These are phyloP conservation scores for Acholoe squamosa DNA, from an alignment of 2,888 invertebrate species.

Conservation along the genomic window DNA sequence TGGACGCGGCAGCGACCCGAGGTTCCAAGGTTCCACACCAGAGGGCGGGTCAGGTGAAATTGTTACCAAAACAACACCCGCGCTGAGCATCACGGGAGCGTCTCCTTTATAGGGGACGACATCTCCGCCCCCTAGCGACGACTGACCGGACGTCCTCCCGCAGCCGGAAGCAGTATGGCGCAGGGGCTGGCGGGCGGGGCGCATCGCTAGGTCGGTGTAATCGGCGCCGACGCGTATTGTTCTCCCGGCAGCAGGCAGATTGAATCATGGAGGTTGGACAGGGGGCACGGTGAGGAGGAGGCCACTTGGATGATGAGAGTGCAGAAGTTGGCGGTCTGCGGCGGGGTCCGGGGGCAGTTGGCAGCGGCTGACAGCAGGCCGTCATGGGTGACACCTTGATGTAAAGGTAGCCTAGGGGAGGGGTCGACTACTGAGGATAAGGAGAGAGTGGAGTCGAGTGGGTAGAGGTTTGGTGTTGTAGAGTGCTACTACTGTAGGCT, in stretches of 20 bases:
- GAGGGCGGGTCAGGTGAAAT: conserved; percentile 39
- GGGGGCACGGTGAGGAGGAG: neutral
- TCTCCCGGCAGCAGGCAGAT: conserved; percentile 8
- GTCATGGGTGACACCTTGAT: conserved; percentile 43
- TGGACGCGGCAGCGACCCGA: neutral
- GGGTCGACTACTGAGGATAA: neutral
- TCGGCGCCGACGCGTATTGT: conserved; percentile 17
- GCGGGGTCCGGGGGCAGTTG: neutral
- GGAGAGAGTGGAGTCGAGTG: neutral
- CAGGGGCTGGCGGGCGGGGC: neutral
- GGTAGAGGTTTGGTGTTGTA: no score
- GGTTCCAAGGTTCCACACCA: conserved; percentile 24
- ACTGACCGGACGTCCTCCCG: neutral
- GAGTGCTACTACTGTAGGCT: no score
- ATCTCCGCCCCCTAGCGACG: neutral
- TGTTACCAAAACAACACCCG: neutral
- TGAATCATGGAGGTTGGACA: conserved; percentile 19
- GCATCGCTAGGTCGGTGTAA: neutral
- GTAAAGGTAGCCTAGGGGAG: conserved; percentile 23
- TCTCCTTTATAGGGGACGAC: neutral
- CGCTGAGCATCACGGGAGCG: neutral
- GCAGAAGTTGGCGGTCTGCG: neutral
- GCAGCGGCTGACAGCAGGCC: neutral
- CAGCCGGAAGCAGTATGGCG: conserved; percentile 4
- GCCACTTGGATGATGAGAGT: neutral